Evolutionary conservation across 1,140 invertebrate genomes (phyloP), one percentile per base, ranked within the genome.

Genomic region (Drosophila biarmipes): DNA sequence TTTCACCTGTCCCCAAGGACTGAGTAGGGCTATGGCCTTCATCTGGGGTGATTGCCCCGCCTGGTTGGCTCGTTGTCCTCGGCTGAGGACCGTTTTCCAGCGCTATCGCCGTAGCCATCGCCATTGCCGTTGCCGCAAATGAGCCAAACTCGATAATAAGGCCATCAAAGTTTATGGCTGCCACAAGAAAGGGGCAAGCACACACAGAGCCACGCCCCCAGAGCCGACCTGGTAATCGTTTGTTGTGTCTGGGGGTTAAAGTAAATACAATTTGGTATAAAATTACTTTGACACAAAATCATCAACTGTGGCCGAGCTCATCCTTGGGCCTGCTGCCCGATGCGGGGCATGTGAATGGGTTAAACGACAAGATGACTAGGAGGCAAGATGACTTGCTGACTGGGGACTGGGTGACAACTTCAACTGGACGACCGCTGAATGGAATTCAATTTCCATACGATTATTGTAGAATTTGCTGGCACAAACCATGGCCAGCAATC

Each of bases 381-480:
- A 5, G 34, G 11, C 34, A 11, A 7, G 34, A 12, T 35, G 31
- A 35, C 15, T 7, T 17, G 29, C 6, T n/a, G n/a, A n/a, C n/a
- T n/a, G n/a, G n/a, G 27, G 35, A n/a, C 35, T 29, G 43, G 37
- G 58, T 54, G 34, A 35, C 49, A 63, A 38, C 51, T 53, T 53
- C 38, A 37, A 52, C 46, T 31, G 43, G 43, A 51, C 35, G 58
- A 46, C 40, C 61, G 46, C 52, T 40, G 48, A 77, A 73, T 73
- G 21, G 55, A 80, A 85, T 85, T 85, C 73, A 86, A 86, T 85
- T 85, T 80, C 66, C 81, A 86, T 80, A 85, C 73, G 78, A 85
- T 64, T 85, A 80, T 86, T 61, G 37, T 40, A 52, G 35, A 72
- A 72, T 63, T 80, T 80, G 53, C 27, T 62, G 61, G 38, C 63